Conservation (phyloP, 2,797 vertebrate species). For the Hydrophis major region DNA sequence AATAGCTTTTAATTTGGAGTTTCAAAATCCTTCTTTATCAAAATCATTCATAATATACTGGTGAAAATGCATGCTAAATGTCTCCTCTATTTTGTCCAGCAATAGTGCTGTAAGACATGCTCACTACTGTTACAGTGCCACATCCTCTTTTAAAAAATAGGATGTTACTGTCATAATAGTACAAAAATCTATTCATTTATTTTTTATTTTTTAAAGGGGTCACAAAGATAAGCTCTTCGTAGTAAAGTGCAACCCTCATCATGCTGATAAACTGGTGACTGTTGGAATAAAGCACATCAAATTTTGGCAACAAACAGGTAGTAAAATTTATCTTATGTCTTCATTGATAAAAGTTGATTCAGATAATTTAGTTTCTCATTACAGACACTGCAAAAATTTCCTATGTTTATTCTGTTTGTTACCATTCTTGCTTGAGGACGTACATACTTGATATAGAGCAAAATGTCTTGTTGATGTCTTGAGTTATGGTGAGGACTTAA, state of each 20-base stretch:
- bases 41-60: background rate
- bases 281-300: constrained; percentile 96
- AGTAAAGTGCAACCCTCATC: constrained; percentile 90
- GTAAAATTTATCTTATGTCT: background rate
- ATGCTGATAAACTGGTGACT: constrained; percentile 89
- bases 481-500: background rate
- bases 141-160: background rate
- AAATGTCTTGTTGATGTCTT: background rate
- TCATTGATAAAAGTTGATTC: background rate
- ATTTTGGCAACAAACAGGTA: constrained; percentile 98
- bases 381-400: background rate
- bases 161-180: background rate
- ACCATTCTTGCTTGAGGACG: background rate
- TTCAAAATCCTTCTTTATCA: background rate
- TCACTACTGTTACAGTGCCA: background rate
- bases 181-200: background rate
- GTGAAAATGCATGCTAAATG: background rate
- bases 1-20: background rate
- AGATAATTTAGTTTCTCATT: background rate
- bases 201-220: constrained; percentile 65
- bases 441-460: background rate
- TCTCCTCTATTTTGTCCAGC: background rate
- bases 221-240: constrained; percentile 95
- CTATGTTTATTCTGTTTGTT: background rate
- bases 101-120: background rate